phyloP scores from a whole-genome alignment of 2,888 invertebrate genomes.

The Dryobotodes eremita region DNA sequence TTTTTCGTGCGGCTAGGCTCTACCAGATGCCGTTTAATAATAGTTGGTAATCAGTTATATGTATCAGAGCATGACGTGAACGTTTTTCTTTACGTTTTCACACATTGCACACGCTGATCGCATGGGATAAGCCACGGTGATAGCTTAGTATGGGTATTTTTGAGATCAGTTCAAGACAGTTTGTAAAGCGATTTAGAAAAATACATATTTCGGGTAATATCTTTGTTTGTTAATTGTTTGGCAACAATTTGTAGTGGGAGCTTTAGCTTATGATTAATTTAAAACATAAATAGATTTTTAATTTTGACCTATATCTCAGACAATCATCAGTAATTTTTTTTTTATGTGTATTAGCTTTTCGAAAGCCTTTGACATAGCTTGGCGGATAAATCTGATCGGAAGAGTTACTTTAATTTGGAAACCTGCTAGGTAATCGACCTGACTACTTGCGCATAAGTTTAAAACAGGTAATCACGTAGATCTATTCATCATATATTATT shows the following conservation, averaged over 20 bases:
- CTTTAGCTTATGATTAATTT: neutral
- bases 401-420: neutral
- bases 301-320: too few species aligned
- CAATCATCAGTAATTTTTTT: neutral
- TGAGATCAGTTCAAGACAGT: conserved; percentile 5
- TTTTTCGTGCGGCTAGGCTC: conserved; percentile 27
- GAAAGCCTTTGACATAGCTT: neutral
- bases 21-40: conserved; percentile 36
- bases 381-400: neutral
- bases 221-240: neutral
- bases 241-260: neutral
- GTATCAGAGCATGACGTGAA: conserved; percentile 45
- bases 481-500: neutral
- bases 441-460: neutral
- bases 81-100: conserved; percentile 37
- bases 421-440: neutral
- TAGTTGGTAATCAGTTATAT: conserved; percentile 35
- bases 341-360: accelerated
- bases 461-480: neutral
- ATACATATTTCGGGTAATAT: neutral
- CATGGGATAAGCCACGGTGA: conserved; percentile 23
- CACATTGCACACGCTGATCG: conserved; percentile 34
- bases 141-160: conserved; percentile 30
- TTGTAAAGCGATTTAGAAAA: neutral
- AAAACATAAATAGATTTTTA: neutral